phyloP scores from a whole-genome alignment of 2,888 invertebrate species.

The Plagodis pulveraria region DNA sequence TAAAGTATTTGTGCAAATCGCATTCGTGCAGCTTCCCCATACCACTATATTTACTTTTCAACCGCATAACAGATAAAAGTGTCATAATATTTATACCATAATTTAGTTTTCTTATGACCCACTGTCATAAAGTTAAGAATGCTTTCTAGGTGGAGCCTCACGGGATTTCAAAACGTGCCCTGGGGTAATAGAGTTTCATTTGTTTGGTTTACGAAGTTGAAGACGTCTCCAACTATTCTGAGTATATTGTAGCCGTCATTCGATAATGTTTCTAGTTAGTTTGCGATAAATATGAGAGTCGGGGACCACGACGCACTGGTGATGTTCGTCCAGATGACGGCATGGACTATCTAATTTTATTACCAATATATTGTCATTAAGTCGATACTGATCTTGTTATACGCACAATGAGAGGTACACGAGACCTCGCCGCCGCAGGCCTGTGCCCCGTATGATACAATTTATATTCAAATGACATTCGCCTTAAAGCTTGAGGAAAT shows the following conservation, averaged over 20 bases:
- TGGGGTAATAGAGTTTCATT: constrained; percentile 63
- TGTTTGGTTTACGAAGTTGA: constrained; percentile 49
- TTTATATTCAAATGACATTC: constrained; percentile 83
- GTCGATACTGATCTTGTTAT: constrained; percentile 85
- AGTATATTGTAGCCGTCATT: constrained; percentile 68
- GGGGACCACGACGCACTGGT: constrained; percentile 54
- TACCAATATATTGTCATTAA: constrained; percentile 85
- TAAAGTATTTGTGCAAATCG: constrained; percentile 58
- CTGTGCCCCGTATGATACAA: constrained; percentile 66
- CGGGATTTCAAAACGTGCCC: constrained; percentile 57
- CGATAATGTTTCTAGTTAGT: constrained; percentile 82
- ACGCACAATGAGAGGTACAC: constrained; percentile 81
- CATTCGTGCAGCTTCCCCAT: constrained; percentile 52
- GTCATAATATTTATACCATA: constrained; percentile 84
- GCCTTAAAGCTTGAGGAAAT: constrained; percentile 73
- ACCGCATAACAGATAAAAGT: constrained; percentile 78
- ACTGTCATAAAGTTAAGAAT: constrained; percentile 73
- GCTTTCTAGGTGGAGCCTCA: constrained; percentile 61
- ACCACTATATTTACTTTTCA: constrained; percentile 75
- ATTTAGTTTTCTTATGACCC: constrained; percentile 79
- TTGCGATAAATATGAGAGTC: constrained; percentile 81
- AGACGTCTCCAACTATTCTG: constrained; percentile 64
- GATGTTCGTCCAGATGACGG: constrained; percentile 78
- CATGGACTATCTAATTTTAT: constrained; percentile 84
- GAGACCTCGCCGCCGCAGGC: constrained; percentile 55